Conservation (phyloP, 2,888 invertebrate genomes). For the Chironomus riparius region DNA sequence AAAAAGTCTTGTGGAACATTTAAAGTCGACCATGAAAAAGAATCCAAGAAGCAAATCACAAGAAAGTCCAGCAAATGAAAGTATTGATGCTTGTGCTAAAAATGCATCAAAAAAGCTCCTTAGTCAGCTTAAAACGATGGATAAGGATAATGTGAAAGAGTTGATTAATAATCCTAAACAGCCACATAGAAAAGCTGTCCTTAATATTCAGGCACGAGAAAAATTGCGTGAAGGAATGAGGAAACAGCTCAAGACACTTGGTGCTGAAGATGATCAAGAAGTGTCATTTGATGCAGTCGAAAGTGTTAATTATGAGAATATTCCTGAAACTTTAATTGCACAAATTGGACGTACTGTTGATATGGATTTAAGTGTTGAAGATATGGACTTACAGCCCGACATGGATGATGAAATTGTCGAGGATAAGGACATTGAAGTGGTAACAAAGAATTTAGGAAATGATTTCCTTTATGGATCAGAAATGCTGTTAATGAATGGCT, state of each 20-base stretch:
- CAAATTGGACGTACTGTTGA: slow-evolving; percentile 39
- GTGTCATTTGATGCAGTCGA: slow-evolving; percentile 35
- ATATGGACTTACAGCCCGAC: slow-evolving; percentile 28
- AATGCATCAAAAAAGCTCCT: slow-evolving; percentile 32
- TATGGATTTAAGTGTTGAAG: slow-evolving; percentile 38
- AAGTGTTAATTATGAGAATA: slow-evolving; percentile 37
- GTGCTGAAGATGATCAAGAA: neutral
- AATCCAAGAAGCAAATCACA: neutral
- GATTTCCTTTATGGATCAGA: slow-evolving; percentile 20
- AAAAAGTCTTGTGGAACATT: slow-evolving; percentile 8
- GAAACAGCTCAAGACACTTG: slow-evolving; percentile 33
- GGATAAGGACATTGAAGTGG: slow-evolving; percentile 15
- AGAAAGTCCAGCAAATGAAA: neutral
- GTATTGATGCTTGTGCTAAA: slow-evolving; percentile 29
- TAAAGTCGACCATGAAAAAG: slow-evolving; percentile 11
- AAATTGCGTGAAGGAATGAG: slow-evolving; percentile 38
- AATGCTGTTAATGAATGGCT: slow-evolving; percentile 14
- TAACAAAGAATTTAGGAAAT: slow-evolving; percentile 6
- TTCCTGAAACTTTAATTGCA: slow-evolving; percentile 36
- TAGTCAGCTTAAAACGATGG: slow-evolving; percentile 38
- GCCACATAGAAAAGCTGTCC: neutral
- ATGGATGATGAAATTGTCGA: neutral
- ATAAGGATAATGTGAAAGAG: slow-evolving; percentile 38
- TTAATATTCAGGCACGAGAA: slow-evolving; percentile 34
- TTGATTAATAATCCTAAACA: slow-evolving; percentile 39